Percentiles rank a stretch among this genome's conserved stretches.
phyloP scores from a whole-genome alignment of 2,888 invertebrate genomes.

The Cetonia aurata region DNA sequence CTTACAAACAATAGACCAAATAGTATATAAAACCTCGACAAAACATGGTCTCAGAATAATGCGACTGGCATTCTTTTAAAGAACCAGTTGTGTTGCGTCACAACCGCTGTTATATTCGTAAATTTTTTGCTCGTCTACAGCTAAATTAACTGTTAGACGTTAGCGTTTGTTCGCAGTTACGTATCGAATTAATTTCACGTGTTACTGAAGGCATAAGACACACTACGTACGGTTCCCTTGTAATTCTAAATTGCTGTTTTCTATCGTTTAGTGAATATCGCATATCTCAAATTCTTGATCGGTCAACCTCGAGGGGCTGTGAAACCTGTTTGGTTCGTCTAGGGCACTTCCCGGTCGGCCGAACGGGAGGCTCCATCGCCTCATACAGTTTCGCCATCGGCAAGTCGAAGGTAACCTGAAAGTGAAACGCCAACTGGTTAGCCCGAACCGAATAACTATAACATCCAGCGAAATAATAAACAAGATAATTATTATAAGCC shows the following conservation, averaged over 20 bases:
- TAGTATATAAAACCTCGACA: too few relatives aligned
- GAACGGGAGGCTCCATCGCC: conserved; percentile 28
- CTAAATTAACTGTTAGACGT: too few relatives aligned
- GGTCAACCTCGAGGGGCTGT: conserved; percentile 46
- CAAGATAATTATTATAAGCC: neutral
- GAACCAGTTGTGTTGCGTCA: too few relatives aligned
- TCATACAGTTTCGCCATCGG: conserved; percentile 27
- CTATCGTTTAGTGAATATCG: conserved; percentile 44
- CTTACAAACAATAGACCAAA: too few relatives aligned
- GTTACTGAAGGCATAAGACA: neutral
- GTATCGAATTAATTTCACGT: neutral
- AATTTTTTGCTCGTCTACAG: too few relatives aligned
- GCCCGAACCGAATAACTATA: conserved; percentile 1
- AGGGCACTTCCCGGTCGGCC: conserved; percentile 44
- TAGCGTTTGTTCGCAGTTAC: neutral
- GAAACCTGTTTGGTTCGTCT: conserved; percentile 48
- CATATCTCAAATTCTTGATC: conserved; percentile 48
- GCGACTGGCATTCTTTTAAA: too few relatives aligned
- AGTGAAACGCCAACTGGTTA: conserved; percentile 21
- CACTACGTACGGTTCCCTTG: conserved; percentile 18
- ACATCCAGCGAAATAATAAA: neutral
- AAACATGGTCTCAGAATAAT: too few relatives aligned
- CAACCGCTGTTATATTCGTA: too few relatives aligned
- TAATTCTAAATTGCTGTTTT: conserved; percentile 22
- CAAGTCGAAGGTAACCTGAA: conserved; percentile 30